A percentile compares a stretch with the other conserved stretches of the same genome.
phyloP scores from a whole-genome alignment of 1,140 invertebrate species.

The Drosophila serrata region DNA sequence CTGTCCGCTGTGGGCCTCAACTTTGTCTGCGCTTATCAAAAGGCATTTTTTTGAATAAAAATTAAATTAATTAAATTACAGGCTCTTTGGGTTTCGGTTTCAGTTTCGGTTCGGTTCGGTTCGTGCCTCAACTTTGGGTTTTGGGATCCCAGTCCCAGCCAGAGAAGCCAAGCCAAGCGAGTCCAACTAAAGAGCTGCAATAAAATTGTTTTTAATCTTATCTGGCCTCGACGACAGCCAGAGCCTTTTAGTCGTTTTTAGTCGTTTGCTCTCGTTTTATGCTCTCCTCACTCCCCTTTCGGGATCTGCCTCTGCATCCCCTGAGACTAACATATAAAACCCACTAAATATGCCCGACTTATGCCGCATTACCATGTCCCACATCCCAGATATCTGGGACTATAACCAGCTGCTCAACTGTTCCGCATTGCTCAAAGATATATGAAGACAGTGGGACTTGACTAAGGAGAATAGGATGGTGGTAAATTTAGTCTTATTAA shows the following conservation, averaged over 20 bases:
- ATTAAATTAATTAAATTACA: conserved; percentile 85
- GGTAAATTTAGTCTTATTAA: neutral
- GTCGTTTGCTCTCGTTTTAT: conserved; percentile 58
- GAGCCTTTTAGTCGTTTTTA: conserved; percentile 78
- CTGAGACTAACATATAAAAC: conserved; percentile 62
- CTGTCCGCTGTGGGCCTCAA: conserved; percentile 43
- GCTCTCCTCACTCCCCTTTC: conserved; percentile 16
- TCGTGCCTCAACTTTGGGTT: neutral
- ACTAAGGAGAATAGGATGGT: neutral
- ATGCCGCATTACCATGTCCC: conserved; percentile 69
- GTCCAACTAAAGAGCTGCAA: conserved; percentile 83
- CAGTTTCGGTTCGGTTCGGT: neutral
- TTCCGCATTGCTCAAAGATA: conserved; percentile 61
- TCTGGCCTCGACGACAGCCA: conserved; percentile 60
- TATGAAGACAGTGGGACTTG: conserved; percentile 19
- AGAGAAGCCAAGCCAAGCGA: conserved; percentile 49
- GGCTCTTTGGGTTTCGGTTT: conserved; percentile 47
- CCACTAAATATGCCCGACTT: conserved; percentile 79
- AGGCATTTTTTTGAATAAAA: conserved; percentile 84
- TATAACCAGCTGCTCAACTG: conserved; percentile 44
- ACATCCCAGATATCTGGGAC: conserved; percentile 34
- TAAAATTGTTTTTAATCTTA: conserved; percentile 85
- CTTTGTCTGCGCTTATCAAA: conserved; percentile 76
- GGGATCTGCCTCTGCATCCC: conserved; percentile 1
- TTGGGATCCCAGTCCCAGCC: conserved; percentile 52